A percentile compares a stretch with the other conserved stretches of the same genome.
Evolutionary conservation across 2,797 vertebrate genomes (phyloP).

Genomic region (Muscicapa comitata): DNA sequence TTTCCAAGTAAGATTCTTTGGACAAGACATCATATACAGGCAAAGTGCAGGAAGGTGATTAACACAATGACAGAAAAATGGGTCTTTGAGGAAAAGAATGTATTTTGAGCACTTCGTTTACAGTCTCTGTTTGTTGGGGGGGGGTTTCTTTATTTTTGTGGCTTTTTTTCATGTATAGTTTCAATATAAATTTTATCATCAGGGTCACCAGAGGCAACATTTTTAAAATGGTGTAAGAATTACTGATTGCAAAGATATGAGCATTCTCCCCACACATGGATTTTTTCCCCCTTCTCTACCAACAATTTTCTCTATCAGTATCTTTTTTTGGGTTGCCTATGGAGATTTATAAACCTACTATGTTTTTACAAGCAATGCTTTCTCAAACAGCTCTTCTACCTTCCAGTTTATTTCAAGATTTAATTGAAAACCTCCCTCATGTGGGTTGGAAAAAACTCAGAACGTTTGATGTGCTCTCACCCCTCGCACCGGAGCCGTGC

Average conservation of each 20-base stretch:
- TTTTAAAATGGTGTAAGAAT: background rate
- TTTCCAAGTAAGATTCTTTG: background rate
- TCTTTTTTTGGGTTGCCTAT: background rate
- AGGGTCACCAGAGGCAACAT: background rate
- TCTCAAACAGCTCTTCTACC: background rate
- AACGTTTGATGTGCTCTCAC: background rate
- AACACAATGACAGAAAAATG: background rate
- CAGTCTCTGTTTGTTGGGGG: background rate
- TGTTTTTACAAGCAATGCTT: background rate
- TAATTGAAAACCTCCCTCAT: background rate
- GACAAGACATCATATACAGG: rapidly evolving
- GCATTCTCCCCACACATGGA: background rate
- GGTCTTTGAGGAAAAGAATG: background rate
- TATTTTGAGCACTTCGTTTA: background rate
- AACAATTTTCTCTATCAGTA: background rate
- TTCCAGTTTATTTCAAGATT: background rate
- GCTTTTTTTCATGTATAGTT: background rate
- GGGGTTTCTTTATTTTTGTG: rapidly evolving
- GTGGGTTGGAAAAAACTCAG: background rate
- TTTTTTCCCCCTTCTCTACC: background rate
- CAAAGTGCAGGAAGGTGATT: background rate
- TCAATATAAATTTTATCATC: background rate
- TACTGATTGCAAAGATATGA: background rate
- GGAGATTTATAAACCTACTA: background rate
- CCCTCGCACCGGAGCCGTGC: background rate